Base-by-base conservation (phyloP, 2,888 invertebrate genomes). In the Cryptocheilus praepositus region DNA sequence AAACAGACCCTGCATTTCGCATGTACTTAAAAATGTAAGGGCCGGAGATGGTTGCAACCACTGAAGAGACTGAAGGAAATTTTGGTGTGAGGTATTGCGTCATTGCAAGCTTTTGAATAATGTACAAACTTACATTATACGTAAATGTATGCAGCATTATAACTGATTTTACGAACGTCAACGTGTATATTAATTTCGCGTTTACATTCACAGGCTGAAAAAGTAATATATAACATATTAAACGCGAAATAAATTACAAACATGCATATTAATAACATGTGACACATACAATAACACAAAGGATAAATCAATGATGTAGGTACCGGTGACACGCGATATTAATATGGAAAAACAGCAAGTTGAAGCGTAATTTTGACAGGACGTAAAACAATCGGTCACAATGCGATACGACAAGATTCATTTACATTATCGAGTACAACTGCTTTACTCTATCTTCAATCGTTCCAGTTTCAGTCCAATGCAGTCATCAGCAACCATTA, bases 11-110 rank as follows among this genome's bases (percentile, higher is more conserved):
- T 66, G 54, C 52, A 61, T 67, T 79, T 75, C 54, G 65, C 64
- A 25, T 71, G 64, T 36, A 25, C 59, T 81, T 53, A 70, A 72
- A 69, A 64, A 81, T 81, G 79, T 64, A 73, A 73, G 63, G 56
- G 54, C 70, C 71, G 77, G 73, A 75, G 68, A 79, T 82, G 51
- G 58, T 22, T 55, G 43, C 36, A 45, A 36, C 15, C 51, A 19
- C 36, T 11, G 13, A 36, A 36, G 36, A 56, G 66, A 57, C 62
- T 64, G 22, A 8, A 44, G 22, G 64, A 67, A 43, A 66, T 25
- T 64, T 51, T 51, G 11, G 56, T 3, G n/a, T 13, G n/a, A 21
- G 15, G 7, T 11, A 36, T 36, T 7, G 36, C 36, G 36, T 11
- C 8, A 11, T 36, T 36, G 11, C 8, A 36, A 36, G 11, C 36